Evolutionary conservation across 1,140 invertebrate species (phyloP).

Genomic region (Zaprionus vittiger): DNA sequence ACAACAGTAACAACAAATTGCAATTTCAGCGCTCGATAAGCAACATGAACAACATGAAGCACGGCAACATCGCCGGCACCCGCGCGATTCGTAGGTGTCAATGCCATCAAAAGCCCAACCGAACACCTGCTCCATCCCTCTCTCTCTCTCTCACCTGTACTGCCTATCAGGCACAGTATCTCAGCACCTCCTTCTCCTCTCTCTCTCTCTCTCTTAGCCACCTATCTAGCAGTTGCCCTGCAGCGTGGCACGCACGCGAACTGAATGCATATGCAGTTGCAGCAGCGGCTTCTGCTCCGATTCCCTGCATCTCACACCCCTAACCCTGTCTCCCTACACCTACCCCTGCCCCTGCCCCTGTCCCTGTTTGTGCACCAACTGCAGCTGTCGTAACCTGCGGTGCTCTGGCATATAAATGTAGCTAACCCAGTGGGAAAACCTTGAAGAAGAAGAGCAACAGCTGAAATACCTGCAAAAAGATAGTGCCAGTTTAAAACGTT

Average conservation of each 20-base stretch:
- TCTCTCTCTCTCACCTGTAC: not conserved
- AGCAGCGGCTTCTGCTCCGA: not conserved
- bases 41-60: slow-evolving; percentile 35
- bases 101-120: slow-evolving; percentile 34
- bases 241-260: slow-evolving; percentile 26
- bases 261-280: slow-evolving; percentile 19
- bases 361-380: not conserved
- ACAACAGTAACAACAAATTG: slow-evolving; percentile 49
- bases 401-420: slow-evolving; percentile 27
- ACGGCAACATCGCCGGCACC: slow-evolving; percentile 21
- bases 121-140: not conserved
- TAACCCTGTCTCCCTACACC: not conserved
- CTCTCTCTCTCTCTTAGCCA: not conserved
- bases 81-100: slow-evolving; percentile 42
- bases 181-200: not conserved
- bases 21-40: slow-evolving; percentile 58
- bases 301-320: not conserved
- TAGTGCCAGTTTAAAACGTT: no score
- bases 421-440: not conserved
- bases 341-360: not conserved
- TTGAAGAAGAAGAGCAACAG: not conserved
- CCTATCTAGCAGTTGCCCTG: not conserved
- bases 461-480: not conserved
- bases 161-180: not conserved
- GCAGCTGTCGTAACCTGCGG: not conserved